A percentile compares a stretch with the other conserved stretches of the same genome.
phyloP scores from a whole-genome alignment of 2,113 vertebrate genomes.

The Mungos mungo region DNA sequence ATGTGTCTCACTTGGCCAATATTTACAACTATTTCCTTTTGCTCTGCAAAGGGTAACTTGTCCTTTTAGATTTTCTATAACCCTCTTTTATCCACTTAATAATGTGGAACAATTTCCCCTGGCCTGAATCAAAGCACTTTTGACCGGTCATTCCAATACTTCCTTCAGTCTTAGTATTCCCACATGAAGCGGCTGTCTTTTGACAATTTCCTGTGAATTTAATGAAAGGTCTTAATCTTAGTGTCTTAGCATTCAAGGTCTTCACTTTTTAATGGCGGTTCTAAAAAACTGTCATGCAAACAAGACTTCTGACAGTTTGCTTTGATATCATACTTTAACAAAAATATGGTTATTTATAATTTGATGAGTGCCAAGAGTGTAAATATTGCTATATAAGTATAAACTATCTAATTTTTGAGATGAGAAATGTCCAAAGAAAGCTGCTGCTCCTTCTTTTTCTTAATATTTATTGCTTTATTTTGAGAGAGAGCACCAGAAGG shows the following conservation, averaged over 20 bases:
- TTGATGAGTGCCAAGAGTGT: neutral
- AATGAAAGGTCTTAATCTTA: neutral
- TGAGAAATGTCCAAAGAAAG: neutral
- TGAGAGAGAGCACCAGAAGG: no score
- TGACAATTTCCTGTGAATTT: neutral
- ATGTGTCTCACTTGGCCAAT: slow-evolving; percentile 27
- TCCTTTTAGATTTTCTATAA: slow-evolving; percentile 23
- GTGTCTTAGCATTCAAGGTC: neutral
- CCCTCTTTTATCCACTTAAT: neutral
- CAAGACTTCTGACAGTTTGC: neutral
- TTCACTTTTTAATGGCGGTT: neutral
- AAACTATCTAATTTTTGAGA: neutral
- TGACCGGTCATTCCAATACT: neutral
- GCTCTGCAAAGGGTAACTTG: neutral
- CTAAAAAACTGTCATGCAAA: neutral
- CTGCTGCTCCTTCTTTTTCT: neutral
- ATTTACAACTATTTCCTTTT: slow-evolving; percentile 54
- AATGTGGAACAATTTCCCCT: neutral
- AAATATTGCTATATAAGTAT: neutral
- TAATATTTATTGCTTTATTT: no score
- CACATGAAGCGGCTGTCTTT: neutral
- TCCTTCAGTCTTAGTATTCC: neutral
- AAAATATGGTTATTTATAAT: neutral
- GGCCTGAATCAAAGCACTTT: neutral
- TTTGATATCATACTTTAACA: neutral